Percentiles rank a stretch among this genome's conserved stretches.
These are phyloP conservation scores for Crax fasciolata DNA, from an alignment of 2,797 vertebrate species.

Conservation along the genomic window DNA sequence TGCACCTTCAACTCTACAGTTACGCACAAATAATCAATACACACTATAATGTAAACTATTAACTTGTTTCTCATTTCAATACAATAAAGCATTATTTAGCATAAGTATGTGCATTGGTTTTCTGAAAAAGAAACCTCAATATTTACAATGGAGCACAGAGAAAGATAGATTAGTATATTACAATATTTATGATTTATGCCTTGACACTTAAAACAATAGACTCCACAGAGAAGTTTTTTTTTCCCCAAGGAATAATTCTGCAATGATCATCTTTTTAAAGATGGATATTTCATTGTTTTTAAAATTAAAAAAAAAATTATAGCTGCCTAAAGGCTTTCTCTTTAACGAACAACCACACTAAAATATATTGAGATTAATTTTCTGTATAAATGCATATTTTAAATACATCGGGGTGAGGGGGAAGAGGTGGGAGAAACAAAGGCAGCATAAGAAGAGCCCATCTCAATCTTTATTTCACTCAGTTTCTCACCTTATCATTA, in stretches of 20 bases:
- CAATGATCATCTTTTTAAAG: neutral
- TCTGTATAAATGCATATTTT: neutral
- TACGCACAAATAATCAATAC: neutral
- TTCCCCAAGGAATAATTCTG: neutral
- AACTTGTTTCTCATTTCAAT: neutral
- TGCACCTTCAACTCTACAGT: neutral
- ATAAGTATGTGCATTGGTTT: neutral
- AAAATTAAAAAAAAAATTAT: neutral
- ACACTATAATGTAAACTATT: neutral
- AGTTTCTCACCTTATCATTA: neutral
- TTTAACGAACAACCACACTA: neutral
- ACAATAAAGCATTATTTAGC: neutral
- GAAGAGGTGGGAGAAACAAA: neutral
- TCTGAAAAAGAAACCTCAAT: neutral
- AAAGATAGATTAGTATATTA: neutral
- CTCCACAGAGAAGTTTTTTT: neutral
- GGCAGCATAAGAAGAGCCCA: neutral
- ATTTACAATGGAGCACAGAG: neutral
- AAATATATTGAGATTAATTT: neutral
- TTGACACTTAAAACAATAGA: neutral
- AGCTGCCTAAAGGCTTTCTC: neutral
- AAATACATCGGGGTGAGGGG: fast-evolving
- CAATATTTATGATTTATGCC: neutral
- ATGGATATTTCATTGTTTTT: neutral
- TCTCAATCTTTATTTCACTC: neutral